Percentiles rank a stretch among this genome's conserved stretches.
These are phyloP conservation scores for Alethe diademata DNA, from an alignment of 2,113 vertebrate species.

Conservation along the genomic window DNA sequence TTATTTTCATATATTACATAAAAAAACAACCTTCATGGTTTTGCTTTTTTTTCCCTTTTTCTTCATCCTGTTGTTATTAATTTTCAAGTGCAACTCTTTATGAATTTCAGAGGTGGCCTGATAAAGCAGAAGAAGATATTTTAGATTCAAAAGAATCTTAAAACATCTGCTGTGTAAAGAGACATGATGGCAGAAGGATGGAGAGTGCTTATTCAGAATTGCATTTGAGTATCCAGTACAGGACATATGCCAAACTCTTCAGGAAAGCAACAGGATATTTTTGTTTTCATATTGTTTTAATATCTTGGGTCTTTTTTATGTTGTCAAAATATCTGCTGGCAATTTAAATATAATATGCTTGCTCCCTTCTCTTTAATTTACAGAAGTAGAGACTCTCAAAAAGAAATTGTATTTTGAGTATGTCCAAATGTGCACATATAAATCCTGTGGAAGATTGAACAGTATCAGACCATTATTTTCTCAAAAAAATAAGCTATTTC, in stretches of 20 bases:
- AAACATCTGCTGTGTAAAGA: background rate
- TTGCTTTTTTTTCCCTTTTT: background rate
- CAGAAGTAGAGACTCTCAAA: background rate
- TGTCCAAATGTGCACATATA: background rate
- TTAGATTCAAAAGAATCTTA: background rate
- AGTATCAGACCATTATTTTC: background rate
- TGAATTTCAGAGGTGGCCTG: background rate
- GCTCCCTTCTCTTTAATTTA: background rate
- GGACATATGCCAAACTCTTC: background rate
- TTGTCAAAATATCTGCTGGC: background rate
- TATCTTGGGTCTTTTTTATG: background rate
- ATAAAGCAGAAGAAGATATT: background rate
- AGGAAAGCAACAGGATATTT: constrained; percentile 6
- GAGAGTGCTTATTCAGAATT: background rate
- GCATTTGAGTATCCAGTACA: background rate
- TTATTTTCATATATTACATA: background rate
- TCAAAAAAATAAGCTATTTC: constrained; percentile 31
- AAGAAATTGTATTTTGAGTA: background rate
- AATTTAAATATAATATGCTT: background rate
- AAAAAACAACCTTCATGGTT: background rate
- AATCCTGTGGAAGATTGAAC: background rate
- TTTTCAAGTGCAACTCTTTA: background rate
- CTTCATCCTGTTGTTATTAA: background rate
- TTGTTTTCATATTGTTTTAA: background rate
- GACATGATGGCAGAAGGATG: background rate